Evolutionary conservation across 2,113 vertebrate species (phyloP).

Genomic region (Corythornis vintsioides): DNA sequence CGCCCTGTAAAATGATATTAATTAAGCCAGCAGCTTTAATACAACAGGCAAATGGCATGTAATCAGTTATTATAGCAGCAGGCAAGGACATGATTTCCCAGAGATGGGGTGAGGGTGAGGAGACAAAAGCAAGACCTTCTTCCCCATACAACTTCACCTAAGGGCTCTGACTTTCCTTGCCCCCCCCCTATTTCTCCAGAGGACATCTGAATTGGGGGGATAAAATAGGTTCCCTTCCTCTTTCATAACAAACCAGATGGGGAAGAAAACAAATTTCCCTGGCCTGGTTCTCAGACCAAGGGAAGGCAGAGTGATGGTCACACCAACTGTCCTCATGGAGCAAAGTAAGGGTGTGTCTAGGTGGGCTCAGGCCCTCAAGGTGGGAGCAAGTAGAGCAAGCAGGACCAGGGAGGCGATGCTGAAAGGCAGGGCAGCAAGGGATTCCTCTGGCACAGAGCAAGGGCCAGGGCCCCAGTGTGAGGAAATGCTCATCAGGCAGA

Average conservation of each 20-base stretch:
- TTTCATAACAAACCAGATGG: not conserved
- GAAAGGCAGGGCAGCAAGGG: not conserved
- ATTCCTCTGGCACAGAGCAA: accelerated
- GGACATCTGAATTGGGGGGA: not conserved
- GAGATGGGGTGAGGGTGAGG: not conserved
- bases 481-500: not conserved
- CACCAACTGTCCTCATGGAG: not conserved
- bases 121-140: not conserved
- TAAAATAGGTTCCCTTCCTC: not conserved
- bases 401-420: not conserved
- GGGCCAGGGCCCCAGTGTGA: accelerated
- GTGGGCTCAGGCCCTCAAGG: not conserved
- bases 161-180: not conserved
- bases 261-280: not conserved
- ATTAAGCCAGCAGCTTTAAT: conserved; percentile 56
- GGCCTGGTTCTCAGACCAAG: not conserved
- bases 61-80: conserved; percentile 42
- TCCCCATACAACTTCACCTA: accelerated
- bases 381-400: not conserved
- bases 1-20: conserved; percentile 39
- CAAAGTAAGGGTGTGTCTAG: not conserved
- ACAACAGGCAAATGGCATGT: conserved; percentile 27
- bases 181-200: not conserved
- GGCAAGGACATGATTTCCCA: not conserved
- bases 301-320: not conserved